Percentiles rank a stretch among this genome's conserved stretches.
These are phyloP conservation scores for Trematomus bernacchii DNA, from an alignment of 2,797 vertebrate genomes.

Conservation along the genomic window DNA sequence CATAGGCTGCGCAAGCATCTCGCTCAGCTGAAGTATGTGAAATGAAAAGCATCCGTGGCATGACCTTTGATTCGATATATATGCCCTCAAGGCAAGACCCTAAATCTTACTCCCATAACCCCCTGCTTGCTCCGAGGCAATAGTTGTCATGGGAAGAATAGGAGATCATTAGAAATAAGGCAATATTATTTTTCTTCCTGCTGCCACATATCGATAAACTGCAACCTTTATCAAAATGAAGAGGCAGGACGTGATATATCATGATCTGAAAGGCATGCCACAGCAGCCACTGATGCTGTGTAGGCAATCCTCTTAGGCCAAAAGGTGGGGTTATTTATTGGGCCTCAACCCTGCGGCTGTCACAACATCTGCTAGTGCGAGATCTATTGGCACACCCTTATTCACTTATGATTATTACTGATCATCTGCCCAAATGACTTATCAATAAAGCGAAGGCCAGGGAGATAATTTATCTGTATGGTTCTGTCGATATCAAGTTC, in stretches of 20 bases:
- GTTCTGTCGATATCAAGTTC: slow-evolving; percentile 89
- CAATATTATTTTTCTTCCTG: slow-evolving; percentile 74
- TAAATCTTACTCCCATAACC: slow-evolving; percentile 78
- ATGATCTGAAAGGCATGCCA: slow-evolving; percentile 71
- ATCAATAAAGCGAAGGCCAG: slow-evolving; percentile 87
- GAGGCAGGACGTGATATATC: slow-evolving; percentile 75
- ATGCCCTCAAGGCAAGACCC: slow-evolving; percentile 71
- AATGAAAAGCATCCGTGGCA: slow-evolving; percentile 75
- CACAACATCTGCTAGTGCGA: slow-evolving; percentile 65
- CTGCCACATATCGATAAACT: slow-evolving; percentile 72
- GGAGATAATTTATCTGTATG: slow-evolving; percentile 86
- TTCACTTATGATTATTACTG: slow-evolving; percentile 93
- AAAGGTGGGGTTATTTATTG: slow-evolving; percentile 77
- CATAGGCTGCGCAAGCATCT: slow-evolving; percentile 50
- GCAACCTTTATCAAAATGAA: slow-evolving; percentile 80
- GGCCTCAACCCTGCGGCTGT: slow-evolving; percentile 46
- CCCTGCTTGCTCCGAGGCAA: slow-evolving; percentile 65
- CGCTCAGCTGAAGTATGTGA: slow-evolving; percentile 57
- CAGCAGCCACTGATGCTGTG: slow-evolving; percentile 69
- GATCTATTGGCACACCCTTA: slow-evolving; percentile 81
- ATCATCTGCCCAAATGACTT: slow-evolving; percentile 88
- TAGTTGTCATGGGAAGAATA: slow-evolving; percentile 74
- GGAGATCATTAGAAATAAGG: slow-evolving; percentile 77
- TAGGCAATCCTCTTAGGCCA: slow-evolving; percentile 81
- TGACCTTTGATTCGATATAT: slow-evolving; percentile 80